Evolutionary conservation across 2,888 invertebrate species (phyloP).

Genomic region (Rhynchonema sp.): DNA sequence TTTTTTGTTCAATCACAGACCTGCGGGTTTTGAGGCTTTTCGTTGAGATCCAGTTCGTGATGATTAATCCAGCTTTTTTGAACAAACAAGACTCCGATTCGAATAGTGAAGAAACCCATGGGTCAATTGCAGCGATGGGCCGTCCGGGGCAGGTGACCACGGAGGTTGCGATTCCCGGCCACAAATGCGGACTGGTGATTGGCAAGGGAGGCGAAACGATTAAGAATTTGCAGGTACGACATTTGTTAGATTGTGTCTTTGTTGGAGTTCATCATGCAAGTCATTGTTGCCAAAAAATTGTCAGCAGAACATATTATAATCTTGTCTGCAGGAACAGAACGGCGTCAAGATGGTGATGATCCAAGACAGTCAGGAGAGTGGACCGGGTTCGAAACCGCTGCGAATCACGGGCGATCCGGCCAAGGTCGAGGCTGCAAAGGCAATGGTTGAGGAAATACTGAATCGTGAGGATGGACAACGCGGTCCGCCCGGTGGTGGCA

Average conservation of each 20-base stretch:
- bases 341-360: constrained; percentile 99
- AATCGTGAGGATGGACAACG: background rate
- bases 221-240: background rate
- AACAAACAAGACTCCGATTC: no score
- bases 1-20: no score
- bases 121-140: no score
- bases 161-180: constrained; percentile 86
- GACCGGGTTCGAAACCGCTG: constrained; percentile 64
- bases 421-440: constrained; percentile 32
- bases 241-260: background rate
- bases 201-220: background rate
- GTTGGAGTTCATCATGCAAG: background rate
- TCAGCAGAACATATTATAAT: background rate
- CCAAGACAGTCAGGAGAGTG: constrained; percentile 74
- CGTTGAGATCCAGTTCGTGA: no score
- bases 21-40: no score
- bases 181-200: constrained; percentile 75
- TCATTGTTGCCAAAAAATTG: no score
- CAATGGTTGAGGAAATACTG: background rate
- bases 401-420: constrained; percentile 81
- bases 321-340: constrained; percentile 54
- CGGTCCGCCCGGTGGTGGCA: background rate
- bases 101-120: no score
- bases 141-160: constrained; percentile 32
- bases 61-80: no score